Percentiles rank a stretch among this genome's conserved stretches.
Evolutionary conservation across 2,113 vertebrate genomes (phyloP).

Genomic region (Saimiri boliviensis): DNA sequence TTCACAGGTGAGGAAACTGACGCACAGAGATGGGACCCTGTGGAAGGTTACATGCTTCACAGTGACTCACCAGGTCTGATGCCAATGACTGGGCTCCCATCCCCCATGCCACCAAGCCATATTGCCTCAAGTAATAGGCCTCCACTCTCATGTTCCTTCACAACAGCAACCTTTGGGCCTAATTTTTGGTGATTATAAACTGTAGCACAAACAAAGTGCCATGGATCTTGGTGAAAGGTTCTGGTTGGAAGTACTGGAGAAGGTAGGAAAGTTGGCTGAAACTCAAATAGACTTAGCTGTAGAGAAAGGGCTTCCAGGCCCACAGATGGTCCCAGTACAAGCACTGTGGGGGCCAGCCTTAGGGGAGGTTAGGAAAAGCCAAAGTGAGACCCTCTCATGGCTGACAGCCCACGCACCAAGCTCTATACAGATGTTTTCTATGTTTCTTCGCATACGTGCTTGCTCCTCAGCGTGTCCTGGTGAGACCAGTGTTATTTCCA

Average conservation of each 20-base stretch:
- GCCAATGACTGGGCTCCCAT: background rate
- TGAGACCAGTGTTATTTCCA: background rate
- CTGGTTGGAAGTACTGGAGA: background rate
- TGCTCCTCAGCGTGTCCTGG: background rate
- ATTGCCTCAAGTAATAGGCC: rapidly evolving
- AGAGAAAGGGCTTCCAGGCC: background rate
- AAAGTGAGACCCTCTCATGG: rapidly evolving
- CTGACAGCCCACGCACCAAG: background rate
- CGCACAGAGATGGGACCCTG: background rate
- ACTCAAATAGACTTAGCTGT: background rate
- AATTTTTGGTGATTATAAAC: rapidly evolving
- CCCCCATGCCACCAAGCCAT: background rate
- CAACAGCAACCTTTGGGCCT: background rate
- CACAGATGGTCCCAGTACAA: background rate
- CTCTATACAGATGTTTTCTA: rapidly evolving
- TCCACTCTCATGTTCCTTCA: background rate
- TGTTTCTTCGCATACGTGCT: background rate
- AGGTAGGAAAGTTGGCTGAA: background rate
- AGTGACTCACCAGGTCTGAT: background rate
- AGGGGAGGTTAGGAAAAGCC: background rate
- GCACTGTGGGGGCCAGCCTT: rapidly evolving
- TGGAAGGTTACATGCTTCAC: background rate
- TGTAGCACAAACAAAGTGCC: background rate
- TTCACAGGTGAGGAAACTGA: background rate
- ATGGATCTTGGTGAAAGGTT: background rate